Conservation (phyloP, 2,113 vertebrate genomes). For the Anser cygnoides region DNA sequence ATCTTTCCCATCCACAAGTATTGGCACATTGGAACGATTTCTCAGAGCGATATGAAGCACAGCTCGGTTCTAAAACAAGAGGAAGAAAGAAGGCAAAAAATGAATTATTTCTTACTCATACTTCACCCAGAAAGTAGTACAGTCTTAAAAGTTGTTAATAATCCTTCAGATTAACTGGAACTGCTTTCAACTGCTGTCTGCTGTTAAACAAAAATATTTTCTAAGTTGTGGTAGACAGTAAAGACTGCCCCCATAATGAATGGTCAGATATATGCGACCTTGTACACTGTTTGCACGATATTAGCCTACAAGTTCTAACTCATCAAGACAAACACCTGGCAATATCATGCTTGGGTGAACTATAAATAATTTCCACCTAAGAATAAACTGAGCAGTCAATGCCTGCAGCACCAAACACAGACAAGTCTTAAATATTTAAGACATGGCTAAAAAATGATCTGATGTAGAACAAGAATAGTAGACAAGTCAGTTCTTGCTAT, state of each 20-base stretch:
- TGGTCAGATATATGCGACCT: neutral
- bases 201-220: neutral
- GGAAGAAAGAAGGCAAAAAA: neutral
- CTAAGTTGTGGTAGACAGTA: neutral
- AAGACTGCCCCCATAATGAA: neutral
- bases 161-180: neutral
- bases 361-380: neutral
- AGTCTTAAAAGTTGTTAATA: neutral
- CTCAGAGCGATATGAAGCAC: constrained; percentile 95
- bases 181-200: neutral
- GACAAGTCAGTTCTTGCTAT: neutral
- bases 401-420: constrained; percentile 4
- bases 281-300: neutral
- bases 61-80: constrained; percentile 84
- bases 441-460: neutral
- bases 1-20: constrained; percentile 89
- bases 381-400: neutral
- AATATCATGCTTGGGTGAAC: neutral
- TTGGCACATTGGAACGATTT: constrained; percentile 90
- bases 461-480: neutral
- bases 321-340: neutral
- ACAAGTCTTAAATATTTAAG: neutral
- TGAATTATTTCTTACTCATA: neutral
- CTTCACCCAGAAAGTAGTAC: neutral
- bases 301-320: neutral